Evolutionary conservation across 2,113 vertebrate species (phyloP), one percentile per base, ranked within the genome.

Genomic region (Pollimyrus isidori): DNA sequence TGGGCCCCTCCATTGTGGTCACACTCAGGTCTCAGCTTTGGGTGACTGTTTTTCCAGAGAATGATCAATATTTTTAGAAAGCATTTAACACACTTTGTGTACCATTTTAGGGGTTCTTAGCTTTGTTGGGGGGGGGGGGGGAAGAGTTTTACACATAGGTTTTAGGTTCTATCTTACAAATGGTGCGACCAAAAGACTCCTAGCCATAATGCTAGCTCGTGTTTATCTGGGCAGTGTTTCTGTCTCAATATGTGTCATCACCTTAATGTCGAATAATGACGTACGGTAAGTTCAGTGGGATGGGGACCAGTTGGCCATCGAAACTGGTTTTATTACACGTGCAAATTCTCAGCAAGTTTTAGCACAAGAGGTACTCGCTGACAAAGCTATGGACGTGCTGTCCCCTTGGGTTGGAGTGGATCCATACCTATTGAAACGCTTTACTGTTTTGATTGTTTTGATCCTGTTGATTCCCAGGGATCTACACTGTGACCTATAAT

Each of bases 31-130:
- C 35, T 39, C 9, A 26, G 49, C 53, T 85, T 87, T 35, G 50
- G 26, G 23, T 13, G 49, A 87, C 86, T 87, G 17, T 65, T 62
- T 87, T 84, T 48, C 15, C 39, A 87, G 56, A n/a, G 35, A 13
- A 87, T 87, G 9, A 30, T 87, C 56, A 30, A 87, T 87, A 62
- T 62, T 45, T 45, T 39, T 62, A 45, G 52, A 87, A 87, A 39
- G 52, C 35, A 53, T 42, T 80, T 21, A 76, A 21, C 7, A 23
- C 26, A 23, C 48, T 52, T 65, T 39, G 65, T 86, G 39, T 42
- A 39, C 9, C 52, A 87, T 91, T 62, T 89, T 48, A 7, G 21
- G 45, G 45, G 39, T 53, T 86, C 48, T 7, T 69, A 30, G 62
- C n/a, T 62, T 62, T 52, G 13, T 56, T 21, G 53, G 5, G 19